A percentile compares a stretch with the other conserved stretches of the same genome.
Conservation (phyloP, 2,888 invertebrate species). For the Lordiphosa fenestrarum region DNA sequence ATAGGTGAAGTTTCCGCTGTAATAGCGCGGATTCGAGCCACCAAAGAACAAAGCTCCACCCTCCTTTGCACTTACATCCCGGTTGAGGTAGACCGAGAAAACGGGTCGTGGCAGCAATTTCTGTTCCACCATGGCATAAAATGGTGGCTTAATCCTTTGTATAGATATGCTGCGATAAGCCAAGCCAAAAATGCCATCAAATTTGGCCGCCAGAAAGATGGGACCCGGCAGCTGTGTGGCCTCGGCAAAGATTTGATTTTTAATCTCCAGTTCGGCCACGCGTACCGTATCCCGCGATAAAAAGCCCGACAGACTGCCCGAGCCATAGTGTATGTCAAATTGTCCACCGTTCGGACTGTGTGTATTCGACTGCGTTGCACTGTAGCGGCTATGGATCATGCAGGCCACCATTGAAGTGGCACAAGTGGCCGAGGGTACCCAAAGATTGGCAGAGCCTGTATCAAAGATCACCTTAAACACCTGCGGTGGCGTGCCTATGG, state of each 20-base stretch:
- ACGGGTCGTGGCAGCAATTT: conserved; percentile 36
- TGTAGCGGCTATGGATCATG: conserved; percentile 96
- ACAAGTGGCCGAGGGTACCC: conserved; percentile 98
- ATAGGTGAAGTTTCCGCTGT: conserved; percentile 57
- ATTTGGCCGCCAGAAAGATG: conserved; percentile 61
- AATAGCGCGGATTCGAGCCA: conserved; percentile 47
- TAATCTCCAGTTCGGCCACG: conserved; percentile 49
- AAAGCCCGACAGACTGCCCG: conserved; percentile 52
- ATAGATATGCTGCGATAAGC: conserved; percentile 56
- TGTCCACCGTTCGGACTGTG: conserved; percentile 88
- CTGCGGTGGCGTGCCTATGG: conserved; percentile 94
- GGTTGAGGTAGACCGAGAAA: conserved; percentile 56
- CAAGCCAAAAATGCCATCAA: conserved; percentile 64
- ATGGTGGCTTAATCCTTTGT: conserved; percentile 54
- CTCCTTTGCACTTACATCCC: conserved; percentile 12
- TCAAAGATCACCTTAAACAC: conserved; percentile 97
- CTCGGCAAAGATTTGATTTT: conserved; percentile 55
- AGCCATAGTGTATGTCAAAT: conserved; percentile 60
- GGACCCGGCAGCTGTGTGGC: conserved; percentile 65
- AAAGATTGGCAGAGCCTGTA: conserved; percentile 98
- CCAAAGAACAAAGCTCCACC: conserved; percentile 62
- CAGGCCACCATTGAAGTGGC: conserved; percentile 94
- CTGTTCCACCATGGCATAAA: conserved; percentile 58
- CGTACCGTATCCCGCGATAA: conserved; percentile 51
- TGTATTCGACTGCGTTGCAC: conserved; percentile 89